Conservation (phyloP, 2,888 invertebrate genomes). For the Beris morrisii region DNA sequence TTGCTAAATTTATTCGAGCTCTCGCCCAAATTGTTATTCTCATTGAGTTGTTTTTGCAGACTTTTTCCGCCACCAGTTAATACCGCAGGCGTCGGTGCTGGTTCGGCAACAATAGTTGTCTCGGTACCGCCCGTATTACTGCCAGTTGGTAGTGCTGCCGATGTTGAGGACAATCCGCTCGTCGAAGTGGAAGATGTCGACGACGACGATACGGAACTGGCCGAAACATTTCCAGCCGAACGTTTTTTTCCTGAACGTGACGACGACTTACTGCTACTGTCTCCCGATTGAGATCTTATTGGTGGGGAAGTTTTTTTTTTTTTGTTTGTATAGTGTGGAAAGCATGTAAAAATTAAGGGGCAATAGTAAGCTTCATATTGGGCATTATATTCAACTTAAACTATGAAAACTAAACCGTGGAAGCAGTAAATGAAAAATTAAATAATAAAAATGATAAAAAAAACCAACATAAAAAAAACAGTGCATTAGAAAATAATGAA, state of each 20-base stretch:
- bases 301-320: slow-evolving; percentile 19
- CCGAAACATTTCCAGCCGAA: slow-evolving; percentile 43
- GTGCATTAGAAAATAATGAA: slow-evolving; percentile 30
- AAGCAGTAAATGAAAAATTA: slow-evolving; percentile 4
- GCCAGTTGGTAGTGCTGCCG: slow-evolving; percentile 35
- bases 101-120: slow-evolving; percentile 32
- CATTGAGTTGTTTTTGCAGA: slow-evolving; percentile 32
- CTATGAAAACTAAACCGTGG: slow-evolving; percentile 10
- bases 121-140: slow-evolving; percentile 31
- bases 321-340: slow-evolving; percentile 37
- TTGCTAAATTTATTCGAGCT: slow-evolving; percentile 36
- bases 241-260: slow-evolving; percentile 53
- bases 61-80: slow-evolving; percentile 52
- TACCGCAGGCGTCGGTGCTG: slow-evolving; percentile 34
- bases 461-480: slow-evolving; percentile 9
- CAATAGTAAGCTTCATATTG: slow-evolving; percentile 35
- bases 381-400: slow-evolving; percentile 5
- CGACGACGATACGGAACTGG: slow-evolving; percentile 37
- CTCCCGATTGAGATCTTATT: slow-evolving; percentile 44
- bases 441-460: slow-evolving; percentile 11
- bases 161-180: slow-evolving; percentile 34
- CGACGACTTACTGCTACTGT: slow-evolving; percentile 44
- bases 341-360: slow-evolving; percentile 42
- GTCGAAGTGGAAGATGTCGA: slow-evolving; percentile 41
- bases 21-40: background rate